A percentile compares a stretch with the other conserved stretches of the same genome.
Evolutionary conservation across 1,140 invertebrate genomes (phyloP).

Genomic region (Zaprionus ghesquierei): DNA sequence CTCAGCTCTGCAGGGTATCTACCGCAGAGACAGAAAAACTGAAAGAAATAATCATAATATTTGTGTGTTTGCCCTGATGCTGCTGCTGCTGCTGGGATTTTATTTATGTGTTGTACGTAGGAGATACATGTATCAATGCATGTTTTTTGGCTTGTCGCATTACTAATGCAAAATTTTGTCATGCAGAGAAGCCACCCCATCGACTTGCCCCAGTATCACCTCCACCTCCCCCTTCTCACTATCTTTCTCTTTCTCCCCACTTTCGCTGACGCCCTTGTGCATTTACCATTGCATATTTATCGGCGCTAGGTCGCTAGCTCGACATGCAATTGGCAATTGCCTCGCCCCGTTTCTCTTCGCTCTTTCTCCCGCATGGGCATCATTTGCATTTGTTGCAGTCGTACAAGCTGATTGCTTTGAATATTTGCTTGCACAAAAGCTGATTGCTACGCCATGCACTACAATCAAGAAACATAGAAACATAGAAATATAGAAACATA

Average conservation of each 20-base stretch:
- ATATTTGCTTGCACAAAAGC: not conserved
- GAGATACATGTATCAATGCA: conserved; percentile 67
- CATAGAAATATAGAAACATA: too few species aligned
- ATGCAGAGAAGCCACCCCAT: conserved; percentile 12
- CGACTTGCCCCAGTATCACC: not conserved
- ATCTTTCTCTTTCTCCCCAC: not conserved
- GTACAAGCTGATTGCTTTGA: conserved; percentile 50
- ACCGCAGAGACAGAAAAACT: not conserved
- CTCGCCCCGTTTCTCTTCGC: not conserved
- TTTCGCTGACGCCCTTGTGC: not conserved
- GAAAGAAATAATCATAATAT: conserved; percentile 36
- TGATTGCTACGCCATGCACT: conserved; percentile 8
- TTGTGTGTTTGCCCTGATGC: conserved; percentile 38
- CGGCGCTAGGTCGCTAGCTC: conserved; percentile 23
- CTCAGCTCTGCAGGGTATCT: not conserved
- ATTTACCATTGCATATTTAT: conserved; percentile 70
- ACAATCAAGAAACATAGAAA: too few species aligned
- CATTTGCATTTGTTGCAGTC: conserved; percentile 18
- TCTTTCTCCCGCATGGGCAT: conserved; percentile 8
- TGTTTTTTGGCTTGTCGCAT: conserved; percentile 68
- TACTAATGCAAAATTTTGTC: conserved; percentile 72
- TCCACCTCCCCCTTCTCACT: not conserved
- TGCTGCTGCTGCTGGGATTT: conserved; percentile 42
- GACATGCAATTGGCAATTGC: not conserved
- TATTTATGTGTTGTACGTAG: conserved; percentile 67